These are phyloP conservation scores for Polyommatus iphigenia DNA, from an alignment of 2,888 invertebrate genomes.

Conservation along the genomic window DNA sequence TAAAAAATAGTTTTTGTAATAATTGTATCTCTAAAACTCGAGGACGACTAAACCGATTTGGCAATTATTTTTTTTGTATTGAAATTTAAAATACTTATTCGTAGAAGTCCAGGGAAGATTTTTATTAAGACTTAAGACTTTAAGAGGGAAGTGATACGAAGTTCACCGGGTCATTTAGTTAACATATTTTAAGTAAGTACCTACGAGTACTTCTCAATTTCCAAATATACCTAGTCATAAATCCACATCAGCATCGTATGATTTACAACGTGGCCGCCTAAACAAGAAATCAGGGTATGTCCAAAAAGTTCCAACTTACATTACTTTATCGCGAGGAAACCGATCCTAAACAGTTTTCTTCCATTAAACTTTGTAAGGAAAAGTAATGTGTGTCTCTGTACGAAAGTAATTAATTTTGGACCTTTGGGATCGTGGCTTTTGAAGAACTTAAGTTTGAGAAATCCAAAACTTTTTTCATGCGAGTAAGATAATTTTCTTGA, in stretches of 20 bases:
- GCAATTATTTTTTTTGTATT: too few relatives aligned
- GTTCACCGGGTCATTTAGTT: too few relatives aligned
- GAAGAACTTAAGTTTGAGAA: neutral
- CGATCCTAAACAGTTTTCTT: neutral
- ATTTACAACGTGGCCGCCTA: neutral
- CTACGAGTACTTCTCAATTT: neutral
- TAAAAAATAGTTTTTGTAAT: too few relatives aligned
- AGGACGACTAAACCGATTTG: too few relatives aligned
- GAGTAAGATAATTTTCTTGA: too few relatives aligned
- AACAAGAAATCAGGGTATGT: neutral
- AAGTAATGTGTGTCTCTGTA: constrained; percentile 5
- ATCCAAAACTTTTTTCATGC: too few relatives aligned
- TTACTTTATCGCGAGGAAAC: constrained; percentile 5
- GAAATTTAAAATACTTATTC: too few relatives aligned
- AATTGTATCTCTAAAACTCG: too few relatives aligned
- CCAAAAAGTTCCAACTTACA: constrained; percentile 1
- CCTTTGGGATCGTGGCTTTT: neutral
- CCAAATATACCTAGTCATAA: neutral
- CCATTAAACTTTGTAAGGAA: constrained; percentile 8
- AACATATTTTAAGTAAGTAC: too few relatives aligned
- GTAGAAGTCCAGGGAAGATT: too few relatives aligned
- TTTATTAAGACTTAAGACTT: too few relatives aligned
- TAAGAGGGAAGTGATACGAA: too few relatives aligned
- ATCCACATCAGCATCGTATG: neutral
- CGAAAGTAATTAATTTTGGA: neutral